Conservation (phyloP, 1,140 invertebrate species). For the Euura saliciscinereae region DNA sequence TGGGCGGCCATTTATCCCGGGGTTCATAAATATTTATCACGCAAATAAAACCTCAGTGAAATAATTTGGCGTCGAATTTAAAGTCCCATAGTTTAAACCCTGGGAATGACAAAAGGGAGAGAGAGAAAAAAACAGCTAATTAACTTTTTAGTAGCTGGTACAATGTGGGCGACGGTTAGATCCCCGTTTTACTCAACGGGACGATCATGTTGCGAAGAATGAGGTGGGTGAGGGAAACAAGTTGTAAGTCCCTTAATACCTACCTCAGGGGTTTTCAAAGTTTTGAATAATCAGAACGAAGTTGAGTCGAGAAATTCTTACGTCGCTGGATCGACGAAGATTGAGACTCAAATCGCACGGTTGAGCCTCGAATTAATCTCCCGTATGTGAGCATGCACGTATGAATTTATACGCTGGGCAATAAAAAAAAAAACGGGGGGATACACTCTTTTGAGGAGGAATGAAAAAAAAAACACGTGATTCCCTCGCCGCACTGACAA, state of each 20-base stretch:
- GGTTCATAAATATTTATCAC: constrained; percentile 1
- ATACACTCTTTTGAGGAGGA: background rate
- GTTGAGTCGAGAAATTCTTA: background rate
- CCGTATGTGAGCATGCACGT: background rate
- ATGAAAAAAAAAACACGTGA: background rate
- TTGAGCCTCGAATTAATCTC: background rate
- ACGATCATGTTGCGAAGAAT: background rate
- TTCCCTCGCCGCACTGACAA: background rate
- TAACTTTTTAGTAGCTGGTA: background rate
- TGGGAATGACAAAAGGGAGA: background rate
- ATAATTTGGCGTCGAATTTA: background rate
- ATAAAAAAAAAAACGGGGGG: no score
- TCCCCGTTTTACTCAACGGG: background rate
- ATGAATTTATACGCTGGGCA: no score
- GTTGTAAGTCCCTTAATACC: constrained; percentile 3
- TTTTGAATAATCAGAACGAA: background rate
- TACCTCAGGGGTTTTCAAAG: background rate
- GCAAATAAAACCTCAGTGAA: background rate
- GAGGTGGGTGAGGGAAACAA: background rate
- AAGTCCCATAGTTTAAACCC: background rate
- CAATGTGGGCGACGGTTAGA: background rate
- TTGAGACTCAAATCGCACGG: background rate
- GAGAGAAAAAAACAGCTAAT: background rate
- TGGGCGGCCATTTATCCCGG: background rate
- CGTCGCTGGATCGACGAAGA: background rate